Evolutionary conservation across 1,140 invertebrate genomes (phyloP), one percentile per base, ranked within the genome.

Genomic region (Sycophila sp.): DNA sequence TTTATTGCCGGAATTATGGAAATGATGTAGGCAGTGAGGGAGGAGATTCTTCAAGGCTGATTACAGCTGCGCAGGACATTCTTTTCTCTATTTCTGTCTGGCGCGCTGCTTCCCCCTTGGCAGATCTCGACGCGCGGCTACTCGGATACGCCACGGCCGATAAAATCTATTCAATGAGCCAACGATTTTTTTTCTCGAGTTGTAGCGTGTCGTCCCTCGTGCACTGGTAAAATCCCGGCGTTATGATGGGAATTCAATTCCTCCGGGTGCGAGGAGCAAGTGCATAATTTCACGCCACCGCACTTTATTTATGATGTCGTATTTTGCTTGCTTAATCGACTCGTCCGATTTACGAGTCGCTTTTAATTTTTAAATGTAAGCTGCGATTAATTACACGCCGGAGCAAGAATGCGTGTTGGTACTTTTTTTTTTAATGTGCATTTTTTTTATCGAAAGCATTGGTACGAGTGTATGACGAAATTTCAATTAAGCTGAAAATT

Each of bases 121-220:
- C 3, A 32, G n/a, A n/a, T n/a, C n/a, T n/a, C n/a, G n/a, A n/a
- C n/a, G 55, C 32, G 40, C 36, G 58, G 47, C 53, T 58, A 58
- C 65, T 67, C 28, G 66, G 51, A 45, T 56, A 53, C n/a, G 66
- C 62, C 62, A 56, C 47, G 51, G 42, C 34, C 58, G 56, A 69
- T 62, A 69, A 62, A 62, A 69, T 69, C 66, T 69, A 68, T 68
- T 68, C 55, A 68, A 68, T 59, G 55, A 59, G 65, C 55, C 65
- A 49, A 59, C 38, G 36, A 49, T 58, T 40, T 59, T 59, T 67
- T 59, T 68, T n/a, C 40, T 19, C 40, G 42, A 68, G 55, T 68
- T 68, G 59, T 66, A 66, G 30, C 30, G 32, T 67, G 53, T 67
- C 40, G 40, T 47, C 2, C n/a, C n/a, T n/a, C 19, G 30, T 58